phyloP scores from a whole-genome alignment of 2,797 vertebrate species.

The Oreonectes daqikongensis region DNA sequence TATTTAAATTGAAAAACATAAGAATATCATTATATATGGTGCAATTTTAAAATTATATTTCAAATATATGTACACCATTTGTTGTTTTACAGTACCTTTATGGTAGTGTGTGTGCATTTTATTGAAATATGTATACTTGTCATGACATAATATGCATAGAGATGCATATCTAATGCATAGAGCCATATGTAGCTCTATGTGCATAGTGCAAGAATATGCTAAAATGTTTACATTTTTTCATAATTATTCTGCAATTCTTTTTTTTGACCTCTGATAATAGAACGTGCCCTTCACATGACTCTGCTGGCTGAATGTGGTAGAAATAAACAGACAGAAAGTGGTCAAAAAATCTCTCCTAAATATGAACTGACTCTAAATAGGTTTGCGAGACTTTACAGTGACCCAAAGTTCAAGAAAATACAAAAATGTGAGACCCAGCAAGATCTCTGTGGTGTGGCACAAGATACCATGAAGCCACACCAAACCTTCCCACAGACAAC shows the following conservation, averaged over 20 bases:
- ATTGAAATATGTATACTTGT: too few relatives aligned
- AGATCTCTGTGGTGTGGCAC: conserved; percentile 57
- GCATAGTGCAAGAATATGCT: too few relatives aligned
- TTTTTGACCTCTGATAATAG: neutral
- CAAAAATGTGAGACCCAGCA: conserved; percentile 26
- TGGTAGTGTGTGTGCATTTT: too few relatives aligned
- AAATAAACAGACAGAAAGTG: neutral
- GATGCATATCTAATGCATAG: too few relatives aligned
- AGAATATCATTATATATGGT: too few relatives aligned
- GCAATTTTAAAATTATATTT: too few relatives aligned
- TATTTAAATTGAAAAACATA: too few relatives aligned
- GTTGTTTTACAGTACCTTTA: too few relatives aligned
- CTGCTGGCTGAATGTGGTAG: neutral
- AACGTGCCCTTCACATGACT: neutral
- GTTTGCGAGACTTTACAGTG: conserved; percentile 14
- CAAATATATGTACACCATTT: too few relatives aligned
- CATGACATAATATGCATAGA: too few relatives aligned
- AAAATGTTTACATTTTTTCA: neutral
- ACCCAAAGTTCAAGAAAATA: conserved; percentile 20
- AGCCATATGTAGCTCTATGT: too few relatives aligned
- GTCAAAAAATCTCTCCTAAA: conserved; percentile 2
- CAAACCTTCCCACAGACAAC: conserved; percentile 60
- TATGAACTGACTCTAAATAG: conserved; percentile 26
- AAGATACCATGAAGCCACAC: conserved; percentile 62
- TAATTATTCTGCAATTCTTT: neutral